Base-by-base conservation (phyloP, 2,113 vertebrate species). In the Hemicordylus capensis region DNA sequence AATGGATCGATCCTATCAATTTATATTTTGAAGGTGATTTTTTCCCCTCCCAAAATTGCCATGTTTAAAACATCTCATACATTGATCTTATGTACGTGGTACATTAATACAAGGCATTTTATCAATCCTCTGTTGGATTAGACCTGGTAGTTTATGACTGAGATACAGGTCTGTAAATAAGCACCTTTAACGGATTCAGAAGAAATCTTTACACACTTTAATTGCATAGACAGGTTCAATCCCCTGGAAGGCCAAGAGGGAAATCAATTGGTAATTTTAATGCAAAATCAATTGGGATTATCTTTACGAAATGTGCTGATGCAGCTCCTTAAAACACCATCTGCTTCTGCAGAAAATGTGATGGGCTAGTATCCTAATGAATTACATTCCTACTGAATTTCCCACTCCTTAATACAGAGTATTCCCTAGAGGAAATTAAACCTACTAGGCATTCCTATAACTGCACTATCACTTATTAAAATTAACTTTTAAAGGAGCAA, bases 121-220 rank as follows among this genome's bases (percentile, higher is more conserved):
- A 83, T 88, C 81, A 90, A 19, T 28, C 74, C 44, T 82, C 34
- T 64, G 82, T 88, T 90, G 83, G 81, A 85, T 91, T 70, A 81
- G 80, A 87, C 70, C 37, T 56, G 64, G 61, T 48, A 87, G 89
- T 85, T 92, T 81, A 61, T 84, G 85, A 63, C 79, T 81, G 76
- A 89, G 77, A 87, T 93, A 80, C 69, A 87, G 0, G 0, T 28
- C 59, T 93, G 70, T 88, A 91, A 94, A 92, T 87, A 92, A 81
- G 77, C 85, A 76, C 19, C 74, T 85, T 83, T 89, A 89, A 87
- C 6, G 91, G 76, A 67, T 85, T 86, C 79, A 80, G 83, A 86
- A 81, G 89, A 94, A 91, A 91, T 87, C 90, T 90, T 93, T 89
- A 76, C 42, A 34, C 66, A 44, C 58, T 86, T 94, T 92, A 92